A percentile compares a stretch with the other conserved stretches of the same genome.
These are phyloP conservation scores for Ciconia stormi DNA, from an alignment of 2,113 vertebrate genomes.

Conservation along the genomic window DNA sequence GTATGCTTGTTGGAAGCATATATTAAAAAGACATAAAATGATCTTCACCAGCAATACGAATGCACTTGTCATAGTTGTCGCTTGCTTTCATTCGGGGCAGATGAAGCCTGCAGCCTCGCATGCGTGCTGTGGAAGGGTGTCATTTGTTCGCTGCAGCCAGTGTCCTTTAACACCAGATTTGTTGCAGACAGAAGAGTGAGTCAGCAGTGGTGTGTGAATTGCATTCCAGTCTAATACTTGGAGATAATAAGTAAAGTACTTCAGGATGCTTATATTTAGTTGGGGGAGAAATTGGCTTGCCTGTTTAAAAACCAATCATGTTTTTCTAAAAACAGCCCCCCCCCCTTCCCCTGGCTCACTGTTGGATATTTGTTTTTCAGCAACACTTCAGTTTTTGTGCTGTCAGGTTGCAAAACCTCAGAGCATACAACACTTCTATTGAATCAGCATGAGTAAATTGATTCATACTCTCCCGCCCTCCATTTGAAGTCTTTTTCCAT, in stretches of 20 bases:
- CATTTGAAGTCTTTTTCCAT: not conserved
- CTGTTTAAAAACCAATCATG: not conserved
- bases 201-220: not conserved
- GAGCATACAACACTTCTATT: fast-evolving
- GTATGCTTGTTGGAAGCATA: fast-evolving
- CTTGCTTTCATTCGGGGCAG: not conserved
- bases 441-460: not conserved
- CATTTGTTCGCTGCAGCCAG: fast-evolving
- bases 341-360: fast-evolving
- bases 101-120: not conserved
- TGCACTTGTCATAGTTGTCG: fast-evolving
- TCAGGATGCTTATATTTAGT: not conserved
- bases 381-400: not conserved
- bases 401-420: not conserved
- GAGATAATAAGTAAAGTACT: not conserved
- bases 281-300: not conserved
- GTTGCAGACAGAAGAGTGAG: slow-evolving; percentile 6
- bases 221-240: not conserved
- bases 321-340: not conserved
- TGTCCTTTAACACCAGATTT: not conserved
- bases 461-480: fast-evolving
- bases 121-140: fast-evolving
- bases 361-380: not conserved
- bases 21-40: fast-evolving
- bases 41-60: not conserved